phyloP scores from a whole-genome alignment of 2,888 invertebrate species.

The Dasysyrphus tricinctus region DNA sequence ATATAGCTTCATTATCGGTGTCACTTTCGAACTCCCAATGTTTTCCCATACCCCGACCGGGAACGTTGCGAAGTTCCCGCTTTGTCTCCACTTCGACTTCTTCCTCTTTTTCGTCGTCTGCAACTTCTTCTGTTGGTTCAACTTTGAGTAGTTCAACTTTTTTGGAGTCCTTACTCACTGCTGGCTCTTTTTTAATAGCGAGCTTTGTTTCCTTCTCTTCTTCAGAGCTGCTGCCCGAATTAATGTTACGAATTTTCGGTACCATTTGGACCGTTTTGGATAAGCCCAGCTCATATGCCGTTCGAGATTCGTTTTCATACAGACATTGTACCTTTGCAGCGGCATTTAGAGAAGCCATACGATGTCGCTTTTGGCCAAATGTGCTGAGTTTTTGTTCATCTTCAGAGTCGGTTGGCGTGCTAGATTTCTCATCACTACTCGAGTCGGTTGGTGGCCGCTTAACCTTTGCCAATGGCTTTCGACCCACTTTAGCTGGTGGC shows the following conservation, averaged over 20 bases:
- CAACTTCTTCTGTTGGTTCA: constrained; percentile 57
- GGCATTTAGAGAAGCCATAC: constrained; percentile 95
- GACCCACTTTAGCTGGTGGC: constrained; percentile 48
- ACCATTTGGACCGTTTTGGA: constrained; percentile 84
- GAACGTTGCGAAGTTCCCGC: constrained; percentile 88
- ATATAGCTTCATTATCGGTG: constrained; percentile 81
- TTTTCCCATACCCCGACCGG: constrained; percentile 91
- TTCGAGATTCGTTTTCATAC: constrained; percentile 93
- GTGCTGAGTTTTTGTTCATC: constrained; percentile 81
- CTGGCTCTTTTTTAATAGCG: constrained; percentile 51
- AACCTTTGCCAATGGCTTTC: constrained; percentile 49
- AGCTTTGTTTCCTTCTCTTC: constrained; percentile 82
- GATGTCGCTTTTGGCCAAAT: constrained; percentile 90
- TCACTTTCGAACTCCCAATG: constrained; percentile 91
- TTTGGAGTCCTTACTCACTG: constrained; percentile 48
- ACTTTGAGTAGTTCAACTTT: constrained; percentile 71
- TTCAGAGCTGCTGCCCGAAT: constrained; percentile 83
- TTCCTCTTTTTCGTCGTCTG: constrained; percentile 69
- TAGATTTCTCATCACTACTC: constrained; percentile 71
- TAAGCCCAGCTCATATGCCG: constrained; percentile 87
- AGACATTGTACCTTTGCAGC: constrained; percentile 95
- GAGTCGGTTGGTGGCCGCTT: constrained; percentile 76
- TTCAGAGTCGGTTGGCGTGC: constrained; percentile 79
- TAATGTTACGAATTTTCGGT: constrained; percentile 82
- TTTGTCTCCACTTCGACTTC: constrained; percentile 80